Base-by-base conservation (phyloP, 2,888 invertebrate genomes). In the Eupithecia inturbata region DNA sequence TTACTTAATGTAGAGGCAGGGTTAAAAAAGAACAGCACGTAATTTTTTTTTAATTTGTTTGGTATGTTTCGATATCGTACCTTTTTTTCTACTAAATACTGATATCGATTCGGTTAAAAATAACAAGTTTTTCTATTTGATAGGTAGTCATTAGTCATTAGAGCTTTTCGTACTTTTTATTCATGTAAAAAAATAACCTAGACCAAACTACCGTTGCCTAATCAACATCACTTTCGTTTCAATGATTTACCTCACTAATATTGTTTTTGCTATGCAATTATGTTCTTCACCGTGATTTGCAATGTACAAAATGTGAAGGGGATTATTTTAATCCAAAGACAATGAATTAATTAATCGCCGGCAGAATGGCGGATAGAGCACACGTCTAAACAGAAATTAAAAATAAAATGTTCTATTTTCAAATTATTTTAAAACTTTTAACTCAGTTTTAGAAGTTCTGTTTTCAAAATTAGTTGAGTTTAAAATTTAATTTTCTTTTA, bases 231-330 rank as follows among this genome's bases (percentile, higher is more conserved):
- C 71, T 76, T 71, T 76, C 68, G 62, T 31, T 71, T 53, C 57
- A 33, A 22, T 39, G 14, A 70, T 66, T 68, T 68, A 62, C 64
- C 16, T 16, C 68, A 66, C 36, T 49, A 7, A 60, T 74, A 62
- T 71, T 45, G 49, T 49, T 31, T 53, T 67, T 33, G 33, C 45
- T 53, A 68, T 70, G 68, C 60, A 64, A 64, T 64, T 60, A 68
- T 66, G 33, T 68, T 68, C 45, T 73, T 67, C 60, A 45, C n/a
- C 26, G 28, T 39, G 12, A 63, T 68, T 64, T 62, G 68, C 71
- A 76, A 79, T 83, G 82, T 83, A 88, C 84, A 80, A 81, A 82
- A 80, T 84, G 89, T 91, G 91, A 91, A 91, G 84, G 75, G 91
- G 87, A 84, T 84, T 62, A 28, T 68, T 72, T 67, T 39, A 67